Conservation (phyloP, 2,888 invertebrate species). For the Heliothis peltigera region DNA sequence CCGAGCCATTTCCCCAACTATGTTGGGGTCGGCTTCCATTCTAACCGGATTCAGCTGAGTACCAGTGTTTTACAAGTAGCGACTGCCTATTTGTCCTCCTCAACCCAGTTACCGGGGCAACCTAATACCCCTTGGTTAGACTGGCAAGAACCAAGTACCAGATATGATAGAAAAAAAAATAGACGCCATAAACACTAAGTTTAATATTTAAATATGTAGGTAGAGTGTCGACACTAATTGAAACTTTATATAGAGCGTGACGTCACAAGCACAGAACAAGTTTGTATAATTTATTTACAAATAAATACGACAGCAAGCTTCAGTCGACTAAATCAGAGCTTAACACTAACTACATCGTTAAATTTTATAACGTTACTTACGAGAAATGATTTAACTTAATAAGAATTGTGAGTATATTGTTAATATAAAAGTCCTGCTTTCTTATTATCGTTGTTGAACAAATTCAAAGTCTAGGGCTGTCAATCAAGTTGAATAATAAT, state of each 20-base stretch:
- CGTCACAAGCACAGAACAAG: slow-evolving; percentile 15
- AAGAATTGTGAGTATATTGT: slow-evolving; percentile 10
- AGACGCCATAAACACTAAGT: background rate
- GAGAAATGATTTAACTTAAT: background rate
- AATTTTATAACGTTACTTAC: background rate
- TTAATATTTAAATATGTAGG: slow-evolving; percentile 1
- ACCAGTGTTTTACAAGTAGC: too few relatives aligned
- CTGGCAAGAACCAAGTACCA: too few relatives aligned
- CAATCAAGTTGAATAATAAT: slow-evolving; percentile 85
- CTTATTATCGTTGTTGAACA: slow-evolving; percentile 23
- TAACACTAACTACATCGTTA: slow-evolving; percentile 5
- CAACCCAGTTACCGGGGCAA: too few relatives aligned
- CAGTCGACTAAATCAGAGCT: slow-evolving; percentile 21
- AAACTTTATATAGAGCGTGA: slow-evolving; percentile 11
- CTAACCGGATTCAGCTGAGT: too few relatives aligned
- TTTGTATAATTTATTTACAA: slow-evolving; percentile 29
- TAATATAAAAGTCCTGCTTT: slow-evolving; percentile 10
- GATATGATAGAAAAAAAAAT: background rate
- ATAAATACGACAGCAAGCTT: slow-evolving; percentile 23
- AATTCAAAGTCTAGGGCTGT: slow-evolving; percentile 68
- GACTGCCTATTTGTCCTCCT: too few relatives aligned
- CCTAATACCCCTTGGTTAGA: too few relatives aligned
- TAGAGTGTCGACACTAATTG: slow-evolving; percentile 27
- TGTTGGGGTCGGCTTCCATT: too few relatives aligned
- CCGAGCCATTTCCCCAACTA: too few relatives aligned